Evolutionary conservation across 2,888 invertebrate species (phyloP).

Genomic region (Eledona agricola): DNA sequence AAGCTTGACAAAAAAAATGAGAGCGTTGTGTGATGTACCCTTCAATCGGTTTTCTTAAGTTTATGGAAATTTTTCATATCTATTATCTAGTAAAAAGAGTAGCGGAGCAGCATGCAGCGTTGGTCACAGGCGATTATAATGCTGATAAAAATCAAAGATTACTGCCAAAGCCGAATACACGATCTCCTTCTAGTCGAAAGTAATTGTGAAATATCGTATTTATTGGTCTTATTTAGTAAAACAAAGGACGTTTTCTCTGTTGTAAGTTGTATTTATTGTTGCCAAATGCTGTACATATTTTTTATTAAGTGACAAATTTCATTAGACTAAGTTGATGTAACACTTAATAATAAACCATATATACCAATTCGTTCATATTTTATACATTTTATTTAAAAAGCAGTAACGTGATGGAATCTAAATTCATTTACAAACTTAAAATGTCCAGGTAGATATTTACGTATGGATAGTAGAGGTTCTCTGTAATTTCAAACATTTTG

Average conservation of each 20-base stretch:
- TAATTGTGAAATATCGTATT: slow-evolving; percentile 4
- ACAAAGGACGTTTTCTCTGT: slow-evolving; percentile 2
- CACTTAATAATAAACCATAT: slow-evolving; percentile 14
- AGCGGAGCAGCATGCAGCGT: neutral
- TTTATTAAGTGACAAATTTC: slow-evolving; percentile 9
- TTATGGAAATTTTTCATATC: slow-evolving; percentile 1
- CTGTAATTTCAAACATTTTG: too few relatives aligned
- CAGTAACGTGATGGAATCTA: neutral
- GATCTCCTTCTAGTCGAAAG: slow-evolving; percentile 16
- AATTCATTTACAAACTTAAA: neutral
- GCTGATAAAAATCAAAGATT: too few relatives aligned
- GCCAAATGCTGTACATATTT: slow-evolving; percentile 13
- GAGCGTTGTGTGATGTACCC: too few relatives aligned
- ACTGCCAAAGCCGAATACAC: slow-evolving; percentile 9
- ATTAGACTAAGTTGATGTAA: slow-evolving; percentile 16
- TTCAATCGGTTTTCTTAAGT: slow-evolving; percentile 8
- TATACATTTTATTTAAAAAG: slow-evolving; percentile 15
- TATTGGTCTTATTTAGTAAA: slow-evolving; percentile 7
- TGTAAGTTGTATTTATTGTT: slow-evolving; percentile 10
- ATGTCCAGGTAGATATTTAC: too few relatives aligned
- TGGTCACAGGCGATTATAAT: too few relatives aligned
- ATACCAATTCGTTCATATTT: slow-evolving; percentile 8
- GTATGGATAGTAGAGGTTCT: too few relatives aligned
- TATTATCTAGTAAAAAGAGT: neutral
- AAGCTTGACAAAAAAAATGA: too few relatives aligned